Percentiles rank a stretch among this genome's conserved stretches.
phyloP scores from a whole-genome alignment of 2,888 invertebrate species.

The Erebia ligea region DNA sequence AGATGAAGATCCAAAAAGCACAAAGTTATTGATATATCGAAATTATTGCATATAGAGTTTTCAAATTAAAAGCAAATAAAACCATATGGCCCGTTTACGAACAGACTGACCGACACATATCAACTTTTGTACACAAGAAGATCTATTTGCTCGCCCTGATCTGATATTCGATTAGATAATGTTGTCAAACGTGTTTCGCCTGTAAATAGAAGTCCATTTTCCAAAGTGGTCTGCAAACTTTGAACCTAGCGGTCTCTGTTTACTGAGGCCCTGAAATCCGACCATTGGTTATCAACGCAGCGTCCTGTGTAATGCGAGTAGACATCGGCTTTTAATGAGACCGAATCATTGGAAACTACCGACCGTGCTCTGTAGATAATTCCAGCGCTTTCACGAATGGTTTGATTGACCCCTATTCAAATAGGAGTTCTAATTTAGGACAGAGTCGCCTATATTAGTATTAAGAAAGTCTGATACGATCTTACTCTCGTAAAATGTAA shows the following conservation, averaged over 20 bases:
- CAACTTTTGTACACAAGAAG: too few relatives aligned
- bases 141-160: background rate
- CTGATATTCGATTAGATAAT: background rate
- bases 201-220: conserved; percentile 9
- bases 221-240: conserved; percentile 13
- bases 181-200: background rate
- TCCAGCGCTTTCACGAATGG: background rate
- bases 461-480: too few relatives aligned
- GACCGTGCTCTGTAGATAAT: background rate
- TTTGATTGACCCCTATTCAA: background rate
- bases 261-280: conserved; percentile 30
- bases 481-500: too few relatives aligned
- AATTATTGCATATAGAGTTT: too few relatives aligned
- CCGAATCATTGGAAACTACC: conserved; percentile 24
- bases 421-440: too few relatives aligned
- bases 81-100: too few relatives aligned
- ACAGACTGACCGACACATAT: too few relatives aligned
- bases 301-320: conserved; percentile 31
- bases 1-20: too few relatives aligned
- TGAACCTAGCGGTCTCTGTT: conserved; percentile 11
- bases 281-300: conserved; percentile 29
- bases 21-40: too few relatives aligned
- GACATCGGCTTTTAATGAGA: conserved; percentile 44
- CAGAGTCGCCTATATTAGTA: too few relatives aligned
- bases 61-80: too few relatives aligned